Conservation (phyloP, 2,113 vertebrate species). For the Gallinago undulata region DNA sequence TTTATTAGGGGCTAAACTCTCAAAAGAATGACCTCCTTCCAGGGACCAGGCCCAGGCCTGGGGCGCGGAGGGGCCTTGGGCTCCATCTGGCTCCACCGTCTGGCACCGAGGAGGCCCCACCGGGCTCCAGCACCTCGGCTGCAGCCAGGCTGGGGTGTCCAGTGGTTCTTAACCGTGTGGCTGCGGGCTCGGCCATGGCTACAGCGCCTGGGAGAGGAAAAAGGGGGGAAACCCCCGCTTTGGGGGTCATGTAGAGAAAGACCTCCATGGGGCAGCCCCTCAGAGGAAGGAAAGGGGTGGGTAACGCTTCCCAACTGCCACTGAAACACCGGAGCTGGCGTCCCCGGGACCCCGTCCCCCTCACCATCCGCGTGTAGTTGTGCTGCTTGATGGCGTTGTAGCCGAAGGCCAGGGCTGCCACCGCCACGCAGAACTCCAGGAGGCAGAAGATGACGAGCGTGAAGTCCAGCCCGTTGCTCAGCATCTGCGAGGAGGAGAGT, state of each 20-base stretch:
- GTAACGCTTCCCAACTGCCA: fast-evolving
- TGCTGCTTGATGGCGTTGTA: not conserved
- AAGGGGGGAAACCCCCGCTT: not conserved
- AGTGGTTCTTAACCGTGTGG: fast-evolving
- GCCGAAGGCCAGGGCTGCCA: not conserved
- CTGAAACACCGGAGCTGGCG: fast-evolving
- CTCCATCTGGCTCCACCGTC: fast-evolving
- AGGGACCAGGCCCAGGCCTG: not conserved
- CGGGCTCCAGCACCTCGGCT: not conserved
- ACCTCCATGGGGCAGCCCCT: not conserved
- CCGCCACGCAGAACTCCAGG: conserved; percentile 16
- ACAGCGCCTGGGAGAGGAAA: not conserved
- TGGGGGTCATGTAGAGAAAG: fast-evolving
- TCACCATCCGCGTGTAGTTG: conserved; percentile 18
- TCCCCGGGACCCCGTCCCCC: not conserved
- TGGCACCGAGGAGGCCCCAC: not conserved
- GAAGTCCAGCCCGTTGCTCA: not conserved
- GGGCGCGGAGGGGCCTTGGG: fast-evolving
- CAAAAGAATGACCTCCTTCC: too few species aligned
- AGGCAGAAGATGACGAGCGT: not conserved
- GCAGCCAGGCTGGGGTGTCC: fast-evolving
- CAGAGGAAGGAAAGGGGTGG: not conserved
- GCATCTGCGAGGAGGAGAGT: not conserved
- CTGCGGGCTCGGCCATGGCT: fast-evolving
- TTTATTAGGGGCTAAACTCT: not conserved